Evolutionary conservation across 2,888 invertebrate species (phyloP).

Genomic region (Microctonus brassicae): DNA sequence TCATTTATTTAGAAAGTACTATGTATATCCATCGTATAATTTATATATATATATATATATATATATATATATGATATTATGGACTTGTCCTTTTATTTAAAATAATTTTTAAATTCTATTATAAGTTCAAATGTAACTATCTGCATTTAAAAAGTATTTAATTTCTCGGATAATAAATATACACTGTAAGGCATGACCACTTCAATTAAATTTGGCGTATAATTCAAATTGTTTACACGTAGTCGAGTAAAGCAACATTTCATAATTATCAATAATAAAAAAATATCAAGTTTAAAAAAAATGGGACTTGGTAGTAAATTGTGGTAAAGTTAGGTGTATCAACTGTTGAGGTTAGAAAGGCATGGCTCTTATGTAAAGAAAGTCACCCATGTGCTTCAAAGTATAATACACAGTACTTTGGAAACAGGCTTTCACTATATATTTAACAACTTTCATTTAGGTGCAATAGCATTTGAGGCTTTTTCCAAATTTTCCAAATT

Average conservation of each 20-base stretch:
- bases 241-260: not conserved
- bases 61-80: too few relatives aligned
- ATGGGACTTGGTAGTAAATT: not conserved
- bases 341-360: constrained; percentile 31
- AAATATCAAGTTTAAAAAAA: not conserved
- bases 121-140: too few relatives aligned
- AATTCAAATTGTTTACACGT: not conserved
- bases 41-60: too few relatives aligned
- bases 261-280: not conserved
- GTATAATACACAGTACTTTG: not conserved
- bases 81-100: not conserved
- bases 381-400: constrained; percentile 17
- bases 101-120: not conserved
- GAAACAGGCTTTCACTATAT: not conserved
- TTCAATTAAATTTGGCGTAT: too few relatives aligned
- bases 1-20: not conserved
- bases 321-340: constrained; percentile 14
- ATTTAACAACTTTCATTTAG: not conserved
- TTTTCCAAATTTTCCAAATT: not conserved
- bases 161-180: too few relatives aligned
- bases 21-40: too few relatives aligned
- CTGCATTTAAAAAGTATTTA: too few relatives aligned
- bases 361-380: constrained; percentile 28
- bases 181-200: too few relatives aligned
- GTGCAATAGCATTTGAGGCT: not conserved